Evolutionary conservation across 2,888 invertebrate genomes (phyloP).

Genomic region (Seira sanloemensis): DNA sequence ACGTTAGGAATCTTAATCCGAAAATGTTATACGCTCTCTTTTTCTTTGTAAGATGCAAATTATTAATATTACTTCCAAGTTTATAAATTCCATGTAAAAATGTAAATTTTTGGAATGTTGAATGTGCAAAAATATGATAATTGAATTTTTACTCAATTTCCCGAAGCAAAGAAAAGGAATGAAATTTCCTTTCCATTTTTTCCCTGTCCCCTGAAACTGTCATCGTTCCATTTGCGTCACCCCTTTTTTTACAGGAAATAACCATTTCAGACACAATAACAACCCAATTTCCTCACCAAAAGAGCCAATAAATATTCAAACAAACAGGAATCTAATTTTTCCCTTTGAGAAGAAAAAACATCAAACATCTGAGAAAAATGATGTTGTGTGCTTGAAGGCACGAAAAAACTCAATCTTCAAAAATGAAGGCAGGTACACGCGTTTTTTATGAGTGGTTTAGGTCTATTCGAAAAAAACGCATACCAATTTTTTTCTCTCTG

Average conservation of each 20-base stretch:
- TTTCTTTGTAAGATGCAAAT: too few species aligned
- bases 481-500: neutral
- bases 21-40: too few species aligned
- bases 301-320: constrained; percentile 4
- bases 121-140: neutral
- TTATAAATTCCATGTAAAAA: neutral
- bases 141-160: neutral
- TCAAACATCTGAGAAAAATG: constrained; percentile 4
- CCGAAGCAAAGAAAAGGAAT: too few species aligned
- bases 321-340: constrained; percentile 4
- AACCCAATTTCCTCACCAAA: constrained; percentile 1
- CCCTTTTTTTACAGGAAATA: neutral
- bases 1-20: neutral
- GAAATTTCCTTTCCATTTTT: neutral
- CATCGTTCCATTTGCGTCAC: neutral
- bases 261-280: neutral
- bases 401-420: neutral
- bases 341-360: neutral
- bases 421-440: neutral
- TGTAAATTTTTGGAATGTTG: neutral
- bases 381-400: neutral
- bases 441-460: neutral
- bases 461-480: constrained; percentile 18
- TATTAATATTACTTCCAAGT: too few species aligned
- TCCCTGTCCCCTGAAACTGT: constrained; percentile 1